Percentiles rank a stretch among this genome's conserved stretches.
These are phyloP conservation scores for Dioctria linearis DNA, from an alignment of 2,888 invertebrate species.

Conservation along the genomic window DNA sequence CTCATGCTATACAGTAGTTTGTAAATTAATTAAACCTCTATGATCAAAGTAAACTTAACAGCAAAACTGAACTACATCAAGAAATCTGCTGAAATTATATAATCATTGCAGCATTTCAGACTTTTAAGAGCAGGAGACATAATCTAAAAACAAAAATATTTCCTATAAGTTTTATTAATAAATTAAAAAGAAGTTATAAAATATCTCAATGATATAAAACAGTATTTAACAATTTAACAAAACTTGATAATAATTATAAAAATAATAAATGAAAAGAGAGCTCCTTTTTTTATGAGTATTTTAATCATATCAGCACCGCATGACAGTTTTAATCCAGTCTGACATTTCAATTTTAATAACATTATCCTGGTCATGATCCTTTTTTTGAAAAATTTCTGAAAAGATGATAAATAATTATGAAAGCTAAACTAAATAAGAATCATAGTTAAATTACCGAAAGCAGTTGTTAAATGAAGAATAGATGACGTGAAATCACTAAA, in stretches of 20 bases:
- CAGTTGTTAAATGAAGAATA: conserved; percentile 88
- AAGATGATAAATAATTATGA: conserved; percentile 58
- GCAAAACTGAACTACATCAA: too few species aligned
- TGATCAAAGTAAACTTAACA: too few species aligned
- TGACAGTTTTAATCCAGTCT: conserved; percentile 73
- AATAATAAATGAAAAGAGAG: conserved; percentile 9
- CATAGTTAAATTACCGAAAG: conserved; percentile 79
- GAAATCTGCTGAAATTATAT: too few species aligned
- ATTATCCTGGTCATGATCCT: conserved; percentile 86
- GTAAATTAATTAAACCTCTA: too few species aligned
- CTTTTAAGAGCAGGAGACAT: too few species aligned
- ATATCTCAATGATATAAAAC: conserved; percentile 13
- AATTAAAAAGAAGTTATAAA: conserved; percentile 26
- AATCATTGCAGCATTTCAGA: too few species aligned
- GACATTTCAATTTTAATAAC: conserved; percentile 85
- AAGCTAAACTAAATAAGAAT: not conserved
- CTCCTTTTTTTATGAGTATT: conserved; percentile 11
- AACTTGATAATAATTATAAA: conserved; percentile 51
- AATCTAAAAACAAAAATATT: not conserved
- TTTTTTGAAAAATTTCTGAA: conserved; percentile 81
- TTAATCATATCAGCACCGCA: conserved; percentile 65
- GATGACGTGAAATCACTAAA: conserved; percentile 95
- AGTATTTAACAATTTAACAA: conserved; percentile 55
- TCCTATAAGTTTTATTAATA: conserved; percentile 34
- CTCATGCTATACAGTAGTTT: too few species aligned